phyloP scores from a whole-genome alignment of 2,888 invertebrate species.

The Carabus problematicus region DNA sequence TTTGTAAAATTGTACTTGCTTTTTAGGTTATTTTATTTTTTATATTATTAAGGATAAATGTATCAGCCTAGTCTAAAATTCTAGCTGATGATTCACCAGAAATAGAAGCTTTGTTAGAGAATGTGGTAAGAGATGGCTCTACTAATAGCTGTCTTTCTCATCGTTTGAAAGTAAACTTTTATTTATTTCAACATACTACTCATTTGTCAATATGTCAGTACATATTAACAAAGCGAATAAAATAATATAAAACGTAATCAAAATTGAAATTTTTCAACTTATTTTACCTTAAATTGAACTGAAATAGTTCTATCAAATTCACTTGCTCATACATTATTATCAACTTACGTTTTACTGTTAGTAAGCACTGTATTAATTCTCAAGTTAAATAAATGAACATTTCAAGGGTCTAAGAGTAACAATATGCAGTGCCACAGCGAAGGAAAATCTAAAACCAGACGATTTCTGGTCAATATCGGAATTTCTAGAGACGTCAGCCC shows the following conservation, averaged over 20 bases:
- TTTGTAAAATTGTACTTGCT: not conserved
- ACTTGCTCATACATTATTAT: too few species aligned
- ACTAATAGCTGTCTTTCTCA: slow-evolving; percentile 2
- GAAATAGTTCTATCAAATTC: too few species aligned
- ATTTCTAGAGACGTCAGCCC: slow-evolving; percentile 82
- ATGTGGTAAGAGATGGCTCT: slow-evolving; percentile 29
- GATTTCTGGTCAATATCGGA: slow-evolving; percentile 67
- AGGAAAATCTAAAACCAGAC: slow-evolving; percentile 78
- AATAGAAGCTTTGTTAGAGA: slow-evolving; percentile 27
- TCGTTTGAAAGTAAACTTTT: too few species aligned
- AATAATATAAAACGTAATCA: too few species aligned
- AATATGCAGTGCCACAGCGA: slow-evolving; percentile 79
- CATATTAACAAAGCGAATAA: too few species aligned
- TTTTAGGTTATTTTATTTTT: slow-evolving; percentile 12
- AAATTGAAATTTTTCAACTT: too few species aligned
- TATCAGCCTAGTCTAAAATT: slow-evolving; percentile 25
- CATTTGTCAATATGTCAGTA: too few species aligned
- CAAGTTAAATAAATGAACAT: slow-evolving; percentile 41
- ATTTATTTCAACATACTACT: too few species aligned
- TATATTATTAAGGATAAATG: slow-evolving; percentile 18
- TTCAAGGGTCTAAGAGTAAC: slow-evolving; percentile 76
- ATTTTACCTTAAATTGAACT: too few species aligned
- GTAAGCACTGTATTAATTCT: too few species aligned
- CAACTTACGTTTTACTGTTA: too few species aligned
- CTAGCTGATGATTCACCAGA: slow-evolving; percentile 25